Percentiles rank a stretch among this genome's conserved stretches.
Evolutionary conservation across 2,797 vertebrate genomes (phyloP).

Genomic region (Crocodylus rhombifer): DNA sequence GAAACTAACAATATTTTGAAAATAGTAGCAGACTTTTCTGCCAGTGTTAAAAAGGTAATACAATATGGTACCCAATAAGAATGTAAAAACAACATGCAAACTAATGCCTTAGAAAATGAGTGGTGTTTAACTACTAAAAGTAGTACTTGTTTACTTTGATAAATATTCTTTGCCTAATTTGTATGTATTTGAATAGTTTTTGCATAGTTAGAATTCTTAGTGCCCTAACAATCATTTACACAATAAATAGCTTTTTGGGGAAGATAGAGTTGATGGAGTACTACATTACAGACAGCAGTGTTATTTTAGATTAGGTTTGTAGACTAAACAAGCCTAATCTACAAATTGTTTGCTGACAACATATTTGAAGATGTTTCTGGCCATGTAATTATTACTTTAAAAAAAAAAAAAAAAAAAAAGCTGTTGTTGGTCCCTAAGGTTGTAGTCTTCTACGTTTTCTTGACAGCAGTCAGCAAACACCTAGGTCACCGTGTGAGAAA

Average conservation of each 20-base stretch:
- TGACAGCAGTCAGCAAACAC: too few relatives aligned
- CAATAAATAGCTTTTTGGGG: neutral
- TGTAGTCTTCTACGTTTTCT: neutral
- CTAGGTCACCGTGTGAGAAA: neutral
- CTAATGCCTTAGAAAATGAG: neutral
- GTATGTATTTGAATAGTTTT: neutral
- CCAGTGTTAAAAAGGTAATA: constrained; percentile 96
- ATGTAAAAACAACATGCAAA: neutral
- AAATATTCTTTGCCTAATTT: neutral
- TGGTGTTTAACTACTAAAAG: neutral
- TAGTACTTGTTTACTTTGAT: neutral
- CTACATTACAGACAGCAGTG: neutral
- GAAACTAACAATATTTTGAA: constrained; percentile 99
- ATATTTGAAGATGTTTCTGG: neutral
- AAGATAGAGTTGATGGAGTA: neutral
- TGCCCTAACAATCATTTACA: neutral
- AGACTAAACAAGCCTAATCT: neutral
- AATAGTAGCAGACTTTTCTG: constrained; percentile 97
- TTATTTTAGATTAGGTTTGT: neutral
- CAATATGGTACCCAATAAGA: neutral
- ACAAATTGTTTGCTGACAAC: neutral
- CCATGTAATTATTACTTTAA: neutral
- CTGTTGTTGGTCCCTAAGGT: neutral
- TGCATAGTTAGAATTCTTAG: neutral
- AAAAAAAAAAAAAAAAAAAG: too few relatives aligned